Conservation (phyloP, 2,113 vertebrate species). For the Danio rerio region GRCz12tu NC_133179.1:10130501-10131000, state of each 20-base stretch:
- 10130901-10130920: not conserved
- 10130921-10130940: not conserved
- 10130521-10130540: no score
- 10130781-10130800: no score
- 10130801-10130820: not conserved
- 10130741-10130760: no score
- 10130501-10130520: no score
- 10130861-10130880: not conserved
- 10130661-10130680: no score
- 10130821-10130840: not conserved
- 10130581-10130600: not conserved
- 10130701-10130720: no score
- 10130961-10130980: slow-evolving; percentile 20
- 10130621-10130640: not conserved
- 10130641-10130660: no score
- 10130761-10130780: no score
- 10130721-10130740: no score
- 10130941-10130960: slow-evolving; percentile 17
- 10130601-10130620: not conserved
- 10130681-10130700: no score
- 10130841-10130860: not conserved
- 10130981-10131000: not conserved
- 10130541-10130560: no score
- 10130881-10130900: not conserved
- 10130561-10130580: no score